A percentile compares a stretch with the other conserved stretches of the same genome.
Evolutionary conservation across 2,797 vertebrate species (phyloP).

Genomic region (Typhlichthys subterraneus): DNA sequence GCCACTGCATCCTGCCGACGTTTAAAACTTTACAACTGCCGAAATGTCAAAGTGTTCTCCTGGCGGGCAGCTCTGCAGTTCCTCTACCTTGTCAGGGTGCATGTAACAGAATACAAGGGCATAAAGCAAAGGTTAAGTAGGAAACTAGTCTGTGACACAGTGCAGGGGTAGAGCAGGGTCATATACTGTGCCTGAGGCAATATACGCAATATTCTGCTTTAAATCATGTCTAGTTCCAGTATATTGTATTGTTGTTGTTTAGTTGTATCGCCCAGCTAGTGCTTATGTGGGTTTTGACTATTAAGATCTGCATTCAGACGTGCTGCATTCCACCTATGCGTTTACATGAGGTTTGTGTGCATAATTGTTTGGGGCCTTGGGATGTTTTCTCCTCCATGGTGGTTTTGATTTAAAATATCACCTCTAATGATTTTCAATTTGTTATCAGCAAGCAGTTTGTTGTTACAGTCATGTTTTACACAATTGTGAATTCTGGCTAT

Average conservation of each 20-base stretch:
- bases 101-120: constrained; percentile 52
- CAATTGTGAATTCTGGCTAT: constrained; percentile 28
- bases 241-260: constrained; percentile 22
- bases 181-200: constrained; percentile 26
- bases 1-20: constrained; percentile 47
- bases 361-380: constrained; percentile 68
- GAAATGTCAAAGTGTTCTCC: constrained; percentile 68
- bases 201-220: constrained; percentile 11
- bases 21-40: constrained; percentile 65
- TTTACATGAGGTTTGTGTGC: constrained; percentile 55
- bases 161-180: constrained; percentile 35
- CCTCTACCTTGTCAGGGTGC: constrained; percentile 28
- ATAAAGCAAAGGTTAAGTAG: constrained; percentile 73
- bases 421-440: constrained; percentile 58
- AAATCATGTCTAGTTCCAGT: constrained; percentile 35
- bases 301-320: constrained; percentile 49
- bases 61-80: constrained; percentile 51
- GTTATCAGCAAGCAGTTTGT: constrained; percentile 41
- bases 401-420: constrained; percentile 53
- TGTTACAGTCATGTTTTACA: constrained; percentile 40
- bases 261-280: constrained; percentile 1
- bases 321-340: constrained; percentile 50
- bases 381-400: constrained; percentile 55
- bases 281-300: constrained; percentile 46
- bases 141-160: constrained; percentile 45